These are phyloP conservation scores for Sebastes hubbsi DNA, from an alignment of 2,797 vertebrate species.

Conservation along the genomic window DNA sequence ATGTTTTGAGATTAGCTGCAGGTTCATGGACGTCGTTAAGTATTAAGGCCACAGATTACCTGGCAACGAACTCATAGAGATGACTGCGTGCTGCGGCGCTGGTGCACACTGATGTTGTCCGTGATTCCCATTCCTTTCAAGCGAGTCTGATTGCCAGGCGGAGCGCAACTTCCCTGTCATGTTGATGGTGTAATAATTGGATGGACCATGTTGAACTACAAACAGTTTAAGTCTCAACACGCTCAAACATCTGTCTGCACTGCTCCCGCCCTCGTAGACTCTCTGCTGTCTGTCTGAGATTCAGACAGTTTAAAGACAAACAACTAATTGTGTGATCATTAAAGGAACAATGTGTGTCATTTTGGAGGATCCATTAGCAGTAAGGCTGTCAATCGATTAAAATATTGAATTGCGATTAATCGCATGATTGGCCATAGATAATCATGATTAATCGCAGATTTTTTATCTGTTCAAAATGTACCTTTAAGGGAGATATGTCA, in stretches of 20 bases:
- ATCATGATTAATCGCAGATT: too few species aligned
- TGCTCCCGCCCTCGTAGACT: neutral
- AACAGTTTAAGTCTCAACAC: neutral
- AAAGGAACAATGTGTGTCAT: neutral
- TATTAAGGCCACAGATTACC: conserved; percentile 9
- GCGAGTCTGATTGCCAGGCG: neutral
- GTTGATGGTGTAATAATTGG: conserved; percentile 4
- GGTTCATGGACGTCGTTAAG: neutral
- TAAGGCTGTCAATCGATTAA: too few species aligned
- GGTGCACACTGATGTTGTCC: neutral
- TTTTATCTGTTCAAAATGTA: too few species aligned
- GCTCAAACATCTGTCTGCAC: neutral
- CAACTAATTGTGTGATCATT: neutral
- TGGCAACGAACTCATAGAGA: neutral
- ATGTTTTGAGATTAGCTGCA: neutral
- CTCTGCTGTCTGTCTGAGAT: neutral
- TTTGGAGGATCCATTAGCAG: neutral
- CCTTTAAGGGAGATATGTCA: too few species aligned
- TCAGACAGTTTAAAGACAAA: neutral
- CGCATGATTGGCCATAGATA: too few species aligned
- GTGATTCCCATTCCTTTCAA: neutral
- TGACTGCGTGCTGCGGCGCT: neutral
- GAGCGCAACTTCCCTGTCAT: neutral
- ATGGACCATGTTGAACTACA: neutral
- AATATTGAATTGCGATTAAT: too few species aligned